Base-by-base conservation (phyloP, 2,888 invertebrate species). In the Oscheius myriophilus region DNA sequence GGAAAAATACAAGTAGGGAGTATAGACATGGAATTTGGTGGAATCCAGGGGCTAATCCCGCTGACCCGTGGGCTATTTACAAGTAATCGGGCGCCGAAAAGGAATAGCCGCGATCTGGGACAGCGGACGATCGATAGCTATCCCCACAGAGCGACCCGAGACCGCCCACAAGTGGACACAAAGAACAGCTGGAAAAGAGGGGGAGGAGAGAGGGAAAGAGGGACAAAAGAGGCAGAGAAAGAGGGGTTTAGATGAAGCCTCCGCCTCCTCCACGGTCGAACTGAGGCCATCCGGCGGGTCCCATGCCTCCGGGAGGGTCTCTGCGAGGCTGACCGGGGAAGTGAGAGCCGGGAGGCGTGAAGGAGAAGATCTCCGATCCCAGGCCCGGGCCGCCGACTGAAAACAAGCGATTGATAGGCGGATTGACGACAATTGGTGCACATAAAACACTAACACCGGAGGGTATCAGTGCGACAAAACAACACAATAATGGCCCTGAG, bases 121-220 rank as follows among this genome's bases (percentile, higher is more conserved):
- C 49, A 49, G 43, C 46, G 59, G 25, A n/a, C 61, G 21, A 61
- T 61, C 61, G 46, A 61, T 49, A 61, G 33, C 39, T 39, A 49
- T 49, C 49, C 49, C 18, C 18, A 49, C 46, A 33, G n/a, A n/a
- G 61, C 61, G 49, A 33, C 33, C 33, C 33, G 33, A 3, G 33
- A 33, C 33, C 61, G 33, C 61, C 49, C 59, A 57, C 14, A n/a
- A 33, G 54, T 25, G n/a, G 54, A 54, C 33, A 33, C 33, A 33
- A 33, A 33, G 23, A 39, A 25, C 54, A 54, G 26, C 54, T 39
- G 16, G 14, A n/a, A 25, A 41, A 12, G 45, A 18, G n/a, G 23
- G 14, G 26, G 26, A 14, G 16, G 26, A n/a, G 26, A 54, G 2
- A 18, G 21, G 21, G 4, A 14, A 9, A 18, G 49, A 49, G 49